phyloP scores from a whole-genome alignment of 2,888 invertebrate species.

The Drosophila vallismaia region DNA sequence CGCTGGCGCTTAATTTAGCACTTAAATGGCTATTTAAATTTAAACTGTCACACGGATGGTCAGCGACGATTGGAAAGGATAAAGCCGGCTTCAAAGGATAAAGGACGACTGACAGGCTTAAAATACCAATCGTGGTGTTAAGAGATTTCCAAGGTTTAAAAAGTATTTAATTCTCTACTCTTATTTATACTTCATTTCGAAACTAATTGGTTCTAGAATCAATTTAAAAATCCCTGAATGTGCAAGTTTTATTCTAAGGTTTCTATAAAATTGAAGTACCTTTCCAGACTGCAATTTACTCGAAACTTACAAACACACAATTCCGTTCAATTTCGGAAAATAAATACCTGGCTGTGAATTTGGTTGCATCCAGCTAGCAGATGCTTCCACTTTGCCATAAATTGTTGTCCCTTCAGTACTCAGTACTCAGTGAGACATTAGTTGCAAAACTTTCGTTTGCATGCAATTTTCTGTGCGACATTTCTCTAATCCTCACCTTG shows the following conservation, averaged over 20 bases:
- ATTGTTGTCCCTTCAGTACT: constrained; percentile 8
- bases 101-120: background rate
- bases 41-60: constrained; percentile 21
- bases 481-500: constrained; percentile 74
- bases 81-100: background rate
- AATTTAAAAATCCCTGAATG: background rate
- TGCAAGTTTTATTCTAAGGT: background rate
- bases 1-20: constrained; percentile 38
- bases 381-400: constrained; percentile 30
- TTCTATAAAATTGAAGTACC: background rate
- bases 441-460: constrained; percentile 63
- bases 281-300: background rate
- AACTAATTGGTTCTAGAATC: background rate
- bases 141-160: constrained; percentile 1
- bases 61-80: constrained; percentile 14
- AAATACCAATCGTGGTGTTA: constrained; percentile 18
- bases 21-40: constrained; percentile 62
- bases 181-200: background rate
- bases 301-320: no score
- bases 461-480: constrained; percentile 60
- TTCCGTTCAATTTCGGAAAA: constrained; percentile 3
- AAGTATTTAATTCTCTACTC: no score
- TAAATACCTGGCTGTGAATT: constrained; percentile 11
- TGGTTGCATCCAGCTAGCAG: constrained; percentile 30
- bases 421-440: constrained; percentile 47